Evolutionary conservation across 2,113 vertebrate genomes (phyloP).

Genomic region (Puffinus mauretanicus): DNA sequence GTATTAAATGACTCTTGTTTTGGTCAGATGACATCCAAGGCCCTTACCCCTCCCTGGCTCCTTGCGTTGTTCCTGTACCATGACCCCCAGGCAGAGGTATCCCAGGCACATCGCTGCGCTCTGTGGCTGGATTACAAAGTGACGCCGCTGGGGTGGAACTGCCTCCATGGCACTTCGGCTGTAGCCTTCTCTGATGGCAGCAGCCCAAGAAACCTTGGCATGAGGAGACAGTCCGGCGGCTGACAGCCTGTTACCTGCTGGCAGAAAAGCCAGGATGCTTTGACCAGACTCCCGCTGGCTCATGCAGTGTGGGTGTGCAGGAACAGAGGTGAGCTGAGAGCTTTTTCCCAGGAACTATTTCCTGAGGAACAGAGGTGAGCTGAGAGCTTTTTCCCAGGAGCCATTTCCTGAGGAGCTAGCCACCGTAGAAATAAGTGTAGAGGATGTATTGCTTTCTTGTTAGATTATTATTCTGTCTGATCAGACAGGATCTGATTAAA

Average conservation of each 20-base stretch:
- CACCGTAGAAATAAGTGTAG: background rate
- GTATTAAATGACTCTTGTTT: background rate
- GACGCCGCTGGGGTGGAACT: background rate
- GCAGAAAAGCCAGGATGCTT: background rate
- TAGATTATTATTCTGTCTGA: background rate
- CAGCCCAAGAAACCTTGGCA: background rate
- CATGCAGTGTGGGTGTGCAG: background rate
- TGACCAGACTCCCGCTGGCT: background rate
- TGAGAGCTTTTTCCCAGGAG: background rate
- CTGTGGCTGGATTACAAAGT: background rate
- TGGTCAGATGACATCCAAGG: background rate
- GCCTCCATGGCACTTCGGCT: background rate
- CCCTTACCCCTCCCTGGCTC: background rate
- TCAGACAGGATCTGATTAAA: background rate
- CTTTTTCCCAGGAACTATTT: background rate
- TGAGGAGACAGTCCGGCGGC: background rate
- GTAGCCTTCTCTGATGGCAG: background rate
- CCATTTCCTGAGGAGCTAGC: background rate
- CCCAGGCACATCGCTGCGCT: accelerated
- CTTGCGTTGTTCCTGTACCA: accelerated
- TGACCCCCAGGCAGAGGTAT: background rate
- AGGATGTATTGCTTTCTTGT: background rate
- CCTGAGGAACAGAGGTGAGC: background rate
- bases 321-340: background rate
- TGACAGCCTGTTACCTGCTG: background rate